Evolutionary conservation across 2,888 invertebrate genomes (phyloP).

Genomic region (Epistrophe grossulariae): DNA sequence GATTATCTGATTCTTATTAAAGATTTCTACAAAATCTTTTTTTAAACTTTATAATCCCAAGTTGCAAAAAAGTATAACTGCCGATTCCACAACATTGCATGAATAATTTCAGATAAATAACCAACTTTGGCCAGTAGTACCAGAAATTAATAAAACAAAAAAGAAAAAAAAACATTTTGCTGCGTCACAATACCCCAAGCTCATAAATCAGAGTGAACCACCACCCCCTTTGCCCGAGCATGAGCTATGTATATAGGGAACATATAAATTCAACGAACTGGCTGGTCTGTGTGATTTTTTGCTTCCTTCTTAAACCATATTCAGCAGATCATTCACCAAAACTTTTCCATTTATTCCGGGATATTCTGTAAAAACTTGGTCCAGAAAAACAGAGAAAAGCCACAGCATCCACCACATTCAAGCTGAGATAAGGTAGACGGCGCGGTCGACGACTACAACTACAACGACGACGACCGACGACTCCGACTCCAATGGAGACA

Average conservation of each 20-base stretch:
- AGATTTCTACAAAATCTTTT: conserved; percentile 31
- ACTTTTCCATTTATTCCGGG: conserved; percentile 65
- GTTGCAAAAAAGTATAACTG: conserved; percentile 19
- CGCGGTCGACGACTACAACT: too few relatives aligned
- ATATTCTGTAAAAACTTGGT: conserved; percentile 46
- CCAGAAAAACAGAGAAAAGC: conserved; percentile 29
- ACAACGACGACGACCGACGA: too few relatives aligned
- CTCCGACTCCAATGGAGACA: neutral
- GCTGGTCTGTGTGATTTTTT: conserved; percentile 28
- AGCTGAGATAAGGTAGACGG: conserved; percentile 42
- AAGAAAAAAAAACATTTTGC: conserved; percentile 52
- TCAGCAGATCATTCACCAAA: conserved; percentile 58
- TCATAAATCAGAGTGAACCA: conserved; percentile 64
- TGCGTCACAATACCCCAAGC: conserved; percentile 57
- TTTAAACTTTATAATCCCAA: conserved; percentile 36
- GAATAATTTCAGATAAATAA: conserved; percentile 66
- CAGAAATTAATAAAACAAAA: conserved; percentile 14
- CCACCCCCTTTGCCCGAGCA: neutral
- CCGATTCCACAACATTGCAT: conserved; percentile 58
- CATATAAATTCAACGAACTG: conserved; percentile 36
- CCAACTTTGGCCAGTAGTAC: conserved; percentile 45
- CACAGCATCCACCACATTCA: conserved; percentile 13
- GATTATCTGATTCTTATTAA: conserved; percentile 20
- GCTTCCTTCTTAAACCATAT: conserved; percentile 38
- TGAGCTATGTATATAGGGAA: too few relatives aligned